Conservation (phyloP, 2,888 invertebrate species). For the Zhuqinia jingwanae region DNA sequence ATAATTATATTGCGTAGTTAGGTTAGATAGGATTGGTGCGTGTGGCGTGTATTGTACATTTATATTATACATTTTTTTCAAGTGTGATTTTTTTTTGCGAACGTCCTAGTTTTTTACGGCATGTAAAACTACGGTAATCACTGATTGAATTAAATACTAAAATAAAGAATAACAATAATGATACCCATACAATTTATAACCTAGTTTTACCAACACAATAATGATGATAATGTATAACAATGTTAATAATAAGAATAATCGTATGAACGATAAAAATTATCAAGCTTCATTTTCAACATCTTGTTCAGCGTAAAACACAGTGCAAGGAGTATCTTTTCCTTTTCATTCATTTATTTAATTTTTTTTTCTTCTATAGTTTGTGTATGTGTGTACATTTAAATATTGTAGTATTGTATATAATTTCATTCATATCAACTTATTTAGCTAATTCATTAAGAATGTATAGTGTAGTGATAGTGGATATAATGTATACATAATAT, state of each 20-base stretch:
- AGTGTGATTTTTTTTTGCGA: conserved; percentile 1
- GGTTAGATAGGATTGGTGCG: conserved; percentile 22
- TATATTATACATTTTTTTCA: background rate
- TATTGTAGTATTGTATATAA: background rate
- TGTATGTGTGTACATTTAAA: conserved; percentile 2
- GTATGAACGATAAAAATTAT: conserved; percentile 25
- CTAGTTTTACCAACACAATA: conserved; percentile 15
- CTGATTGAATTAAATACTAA: conserved; percentile 8
- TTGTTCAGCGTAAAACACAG: background rate
- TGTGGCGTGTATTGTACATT: conserved; percentile 1
- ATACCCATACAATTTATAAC: background rate
- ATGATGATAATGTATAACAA: conserved; percentile 13
- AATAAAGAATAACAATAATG: conserved; percentile 3
- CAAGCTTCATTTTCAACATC: conserved; percentile 28
- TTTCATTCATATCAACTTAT: background rate
- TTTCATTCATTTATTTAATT: background rate
- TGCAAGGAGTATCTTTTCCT: conserved; percentile 33
- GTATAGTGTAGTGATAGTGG: background rate
- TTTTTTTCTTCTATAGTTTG: background rate
- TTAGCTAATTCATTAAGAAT: conserved; percentile 24
- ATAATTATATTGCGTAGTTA: conserved; percentile 34
- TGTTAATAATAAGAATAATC: conserved; percentile 15
- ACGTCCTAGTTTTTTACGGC: conserved; percentile 3
- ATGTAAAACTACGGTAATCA: background rate
- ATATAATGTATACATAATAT: background rate